These are phyloP conservation scores for Pogonocichla stellata DNA, from an alignment of 2,113 vertebrate genomes.

Conservation along the genomic window DNA sequence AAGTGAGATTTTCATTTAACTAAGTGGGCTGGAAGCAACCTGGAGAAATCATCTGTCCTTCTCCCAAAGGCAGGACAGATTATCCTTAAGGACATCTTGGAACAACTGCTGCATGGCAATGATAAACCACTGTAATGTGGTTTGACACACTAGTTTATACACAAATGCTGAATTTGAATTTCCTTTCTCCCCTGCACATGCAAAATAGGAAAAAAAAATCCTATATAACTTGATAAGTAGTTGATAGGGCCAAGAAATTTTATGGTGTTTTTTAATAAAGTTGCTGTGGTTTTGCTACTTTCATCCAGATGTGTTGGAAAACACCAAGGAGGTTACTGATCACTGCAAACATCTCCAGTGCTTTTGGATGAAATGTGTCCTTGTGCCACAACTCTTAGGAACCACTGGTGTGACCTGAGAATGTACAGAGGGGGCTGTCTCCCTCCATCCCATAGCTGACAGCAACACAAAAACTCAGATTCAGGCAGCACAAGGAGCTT, in stretches of 20 bases:
- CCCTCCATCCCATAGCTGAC: background rate
- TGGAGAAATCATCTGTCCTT: background rate
- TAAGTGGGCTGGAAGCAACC: background rate
- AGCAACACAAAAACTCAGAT: background rate
- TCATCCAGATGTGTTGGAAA: background rate
- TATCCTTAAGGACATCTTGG: background rate
- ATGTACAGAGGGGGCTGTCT: background rate
- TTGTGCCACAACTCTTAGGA: background rate
- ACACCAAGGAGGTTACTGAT: background rate
- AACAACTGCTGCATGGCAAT: background rate
- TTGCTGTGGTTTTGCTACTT: constrained; percentile 49
- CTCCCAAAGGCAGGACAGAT: background rate
- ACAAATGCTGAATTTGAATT: background rate
- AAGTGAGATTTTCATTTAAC: background rate
- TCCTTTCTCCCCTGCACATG: background rate
- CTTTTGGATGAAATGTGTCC: background rate
- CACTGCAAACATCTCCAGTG: background rate
- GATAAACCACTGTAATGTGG: background rate
- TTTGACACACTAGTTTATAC: background rate
- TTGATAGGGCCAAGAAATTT: constrained; percentile 26
- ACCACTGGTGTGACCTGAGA: background rate
- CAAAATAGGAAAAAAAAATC: constrained; percentile 21
- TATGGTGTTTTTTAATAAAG: constrained; percentile 47
- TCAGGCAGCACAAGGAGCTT: background rate
- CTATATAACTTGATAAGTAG: constrained; percentile 40